Evolutionary conservation across 1,140 invertebrate genomes (phyloP).

Genomic region (Calephelis virginiensis): DNA sequence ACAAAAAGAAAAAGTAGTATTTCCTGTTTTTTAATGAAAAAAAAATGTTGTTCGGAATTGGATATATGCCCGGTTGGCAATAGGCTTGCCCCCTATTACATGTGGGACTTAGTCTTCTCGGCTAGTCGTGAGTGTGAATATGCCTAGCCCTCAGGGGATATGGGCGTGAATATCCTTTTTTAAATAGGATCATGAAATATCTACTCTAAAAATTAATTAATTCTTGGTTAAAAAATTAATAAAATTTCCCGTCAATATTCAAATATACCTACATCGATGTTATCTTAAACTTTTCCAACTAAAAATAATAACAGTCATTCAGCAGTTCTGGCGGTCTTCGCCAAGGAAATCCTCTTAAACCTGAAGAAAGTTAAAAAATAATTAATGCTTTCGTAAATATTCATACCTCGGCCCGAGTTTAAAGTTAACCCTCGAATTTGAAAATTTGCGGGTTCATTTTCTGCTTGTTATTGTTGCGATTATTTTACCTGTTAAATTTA

Average conservation of each 20-base stretch:
- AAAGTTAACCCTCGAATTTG: constrained; percentile 59
- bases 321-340: constrained; percentile 37
- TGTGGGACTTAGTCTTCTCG: no score
- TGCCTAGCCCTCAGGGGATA: no score
- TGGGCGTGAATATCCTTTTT: no score
- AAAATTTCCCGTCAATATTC: constrained; percentile 33
- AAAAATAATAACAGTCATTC: constrained; percentile 67
- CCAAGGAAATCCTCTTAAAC: constrained; percentile 69
- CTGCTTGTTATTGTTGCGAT: constrained; percentile 10
- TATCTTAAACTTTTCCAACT: constrained; percentile 50
- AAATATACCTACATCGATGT: constrained; percentile 43
- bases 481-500: neutral
- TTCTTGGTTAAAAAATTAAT: constrained; percentile 16
- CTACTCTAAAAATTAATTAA: no score
- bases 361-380: constrained; percentile 76
- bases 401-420: constrained; percentile 70
- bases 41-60: no score
- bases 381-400: constrained; percentile 78
- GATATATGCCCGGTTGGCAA: no score
- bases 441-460: constrained; percentile 32
- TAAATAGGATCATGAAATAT: no score
- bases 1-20: no score
- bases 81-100: no score
- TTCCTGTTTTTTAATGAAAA: no score
- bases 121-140: no score